Evolutionary conservation across 1,140 invertebrate genomes (phyloP), one percentile per base, ranked within the genome.

Genomic region (Drosophila sechellia): DNA sequence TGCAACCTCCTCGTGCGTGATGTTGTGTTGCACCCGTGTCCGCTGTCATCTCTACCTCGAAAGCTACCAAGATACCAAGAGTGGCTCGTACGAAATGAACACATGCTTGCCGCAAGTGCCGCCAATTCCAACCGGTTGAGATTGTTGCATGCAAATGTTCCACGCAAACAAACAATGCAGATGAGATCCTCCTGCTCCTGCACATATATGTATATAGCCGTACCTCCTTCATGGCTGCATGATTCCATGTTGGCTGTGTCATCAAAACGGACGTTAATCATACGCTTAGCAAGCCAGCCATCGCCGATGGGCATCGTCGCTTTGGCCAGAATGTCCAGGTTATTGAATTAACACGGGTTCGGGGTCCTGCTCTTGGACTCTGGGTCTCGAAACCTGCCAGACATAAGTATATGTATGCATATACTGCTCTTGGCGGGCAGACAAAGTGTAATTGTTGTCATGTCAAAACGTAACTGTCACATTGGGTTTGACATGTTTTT

Each of bases 191-290:
- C 17, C 42, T 37, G 6, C 15, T 50, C 55, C 42, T 68, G 56
- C 27, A 27, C 11, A 48, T 17, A 10, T 15, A 34, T 10, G 4
- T 31, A 50, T 49, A 15, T 4, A 1, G 25, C 17, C 1, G 48
- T 50, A 11, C 48, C 65, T 57, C 50, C 63, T 49, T 22, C 42
- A 27, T 64, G 58, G 25, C 40, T 58, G 46, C 43, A 27, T 39
- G 45, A 13, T 58, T 37, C 64, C 64, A 68, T 68, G 55, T 39
- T 74, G 71, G 61, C 61, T 84, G 73, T 89, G 84, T 87, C 83
- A 89, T 86, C 84, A 79, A 89, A 89, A 81, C 81, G 80, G 80
- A 89, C 84, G 84, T 89, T 89, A 89, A 89, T 89, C 84, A 89
- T 89, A 89, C 69, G 84, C 83, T 87, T 89, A 87, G 83, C 83